These are phyloP conservation scores for Dicrurus megarhynchus DNA, from an alignment of 2,113 vertebrate genomes.

Conservation along the genomic window DNA sequence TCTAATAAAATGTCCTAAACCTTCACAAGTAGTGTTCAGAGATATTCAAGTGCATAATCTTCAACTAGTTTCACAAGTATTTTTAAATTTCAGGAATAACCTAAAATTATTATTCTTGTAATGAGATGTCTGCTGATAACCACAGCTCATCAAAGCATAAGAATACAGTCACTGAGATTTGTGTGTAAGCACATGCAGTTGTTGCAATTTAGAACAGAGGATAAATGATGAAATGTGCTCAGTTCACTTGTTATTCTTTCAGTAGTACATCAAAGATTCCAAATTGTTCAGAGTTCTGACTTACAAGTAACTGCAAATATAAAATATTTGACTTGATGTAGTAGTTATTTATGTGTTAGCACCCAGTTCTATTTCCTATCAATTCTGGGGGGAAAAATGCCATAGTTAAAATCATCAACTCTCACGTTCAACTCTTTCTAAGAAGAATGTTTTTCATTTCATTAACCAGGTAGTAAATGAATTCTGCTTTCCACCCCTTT, in stretches of 20 bases:
- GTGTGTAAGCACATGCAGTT: not conserved
- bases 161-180: not conserved
- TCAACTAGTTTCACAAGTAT: not conserved
- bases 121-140: not conserved
- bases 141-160: not conserved
- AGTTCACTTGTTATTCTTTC: not conserved
- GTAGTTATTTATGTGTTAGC: not conserved
- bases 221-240: not conserved
- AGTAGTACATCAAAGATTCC: not conserved
- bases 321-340: not conserved
- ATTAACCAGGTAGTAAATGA: not conserved
- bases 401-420: not conserved
- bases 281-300: not conserved
- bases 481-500: not conserved
- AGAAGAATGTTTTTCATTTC: not conserved
- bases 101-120: not conserved
- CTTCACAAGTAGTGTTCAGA: not conserved
- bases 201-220: not conserved
- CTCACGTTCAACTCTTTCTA: not conserved
- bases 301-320: not conserved
- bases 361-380: not conserved
- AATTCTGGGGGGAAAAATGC: rapidly evolving
- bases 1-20: not conserved
- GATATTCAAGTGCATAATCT: not conserved
- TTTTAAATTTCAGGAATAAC: not conserved